A percentile compares a stretch with the other conserved stretches of the same genome.
phyloP scores from a whole-genome alignment of 2,888 invertebrate species.

The Cepaea hortensis region DNA sequence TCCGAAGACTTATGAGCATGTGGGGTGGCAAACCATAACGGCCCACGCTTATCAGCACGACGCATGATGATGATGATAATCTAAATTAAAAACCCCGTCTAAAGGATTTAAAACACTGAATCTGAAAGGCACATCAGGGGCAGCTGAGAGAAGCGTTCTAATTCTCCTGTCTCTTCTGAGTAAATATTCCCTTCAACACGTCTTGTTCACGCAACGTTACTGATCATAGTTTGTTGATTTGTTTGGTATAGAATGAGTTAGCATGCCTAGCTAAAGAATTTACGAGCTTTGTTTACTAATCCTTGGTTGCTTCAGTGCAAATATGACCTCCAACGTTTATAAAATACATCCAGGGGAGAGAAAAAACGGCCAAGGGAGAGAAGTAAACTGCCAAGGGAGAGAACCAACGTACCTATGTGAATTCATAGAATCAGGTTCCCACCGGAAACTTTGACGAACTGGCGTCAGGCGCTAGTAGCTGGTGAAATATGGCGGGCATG shows the following conservation, averaged over 20 bases:
- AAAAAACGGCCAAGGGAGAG: background rate
- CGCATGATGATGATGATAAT: no score
- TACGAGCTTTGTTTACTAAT: background rate
- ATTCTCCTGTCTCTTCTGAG: no score
- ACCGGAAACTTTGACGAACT: slow-evolving; percentile 5
- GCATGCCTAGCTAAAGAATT: background rate
- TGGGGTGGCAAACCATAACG: no score
- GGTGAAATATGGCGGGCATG: slow-evolving; percentile 18
- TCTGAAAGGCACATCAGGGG: no score
- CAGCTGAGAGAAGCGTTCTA: no score
- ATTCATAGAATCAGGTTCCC: background rate
- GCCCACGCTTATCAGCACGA: no score
- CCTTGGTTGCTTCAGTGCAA: slow-evolving; percentile 11
- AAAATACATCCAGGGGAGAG: background rate
- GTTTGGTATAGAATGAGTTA: background rate
- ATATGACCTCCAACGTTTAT: background rate
- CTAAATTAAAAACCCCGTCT: no score
- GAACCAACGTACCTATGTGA: background rate
- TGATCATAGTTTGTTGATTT: background rate
- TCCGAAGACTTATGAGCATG: no score
- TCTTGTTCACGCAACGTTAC: background rate
- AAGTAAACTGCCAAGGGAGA: background rate
- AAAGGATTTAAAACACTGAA: no score
- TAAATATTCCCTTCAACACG: no score
- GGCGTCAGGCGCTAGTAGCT: slow-evolving; percentile 20